phyloP scores from a whole-genome alignment of 2,797 vertebrate species.

The Oreochromis grahami region DNA sequence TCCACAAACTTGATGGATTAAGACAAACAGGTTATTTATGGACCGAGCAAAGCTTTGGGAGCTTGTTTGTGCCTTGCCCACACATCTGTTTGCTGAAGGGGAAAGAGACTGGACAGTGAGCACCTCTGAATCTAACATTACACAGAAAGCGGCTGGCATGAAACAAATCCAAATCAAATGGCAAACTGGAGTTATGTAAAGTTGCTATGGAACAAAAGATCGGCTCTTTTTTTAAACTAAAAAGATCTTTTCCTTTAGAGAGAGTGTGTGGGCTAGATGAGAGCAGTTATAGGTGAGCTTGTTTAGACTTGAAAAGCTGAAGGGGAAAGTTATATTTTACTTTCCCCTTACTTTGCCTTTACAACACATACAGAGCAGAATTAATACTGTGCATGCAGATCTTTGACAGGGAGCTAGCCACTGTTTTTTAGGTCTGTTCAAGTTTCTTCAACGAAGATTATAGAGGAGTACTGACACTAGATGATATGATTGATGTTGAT shows the following conservation, averaged over 20 bases:
- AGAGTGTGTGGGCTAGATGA: slow-evolving; percentile 45
- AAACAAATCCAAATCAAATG: slow-evolving; percentile 47
- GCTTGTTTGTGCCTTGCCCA: slow-evolving; percentile 60
- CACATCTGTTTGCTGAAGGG: slow-evolving; percentile 65
- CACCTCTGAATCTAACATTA: slow-evolving; percentile 47
- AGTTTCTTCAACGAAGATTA: neutral
- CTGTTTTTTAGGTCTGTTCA: neutral
- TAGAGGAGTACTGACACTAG: neutral
- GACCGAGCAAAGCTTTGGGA: slow-evolving; percentile 38
- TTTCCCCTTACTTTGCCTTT: slow-evolving; percentile 7
- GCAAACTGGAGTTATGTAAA: slow-evolving; percentile 45
- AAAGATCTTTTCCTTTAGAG: slow-evolving; percentile 16
- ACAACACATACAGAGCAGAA: neutral
- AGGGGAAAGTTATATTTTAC: slow-evolving; percentile 22
- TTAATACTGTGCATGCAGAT: neutral
- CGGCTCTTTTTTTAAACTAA: slow-evolving; percentile 5
- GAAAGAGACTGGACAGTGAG: slow-evolving; percentile 38
- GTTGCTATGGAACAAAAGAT: slow-evolving; percentile 24
- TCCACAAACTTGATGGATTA: slow-evolving; percentile 69
- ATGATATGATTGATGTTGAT: neutral
- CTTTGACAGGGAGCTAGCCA: neutral
- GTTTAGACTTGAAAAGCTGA: slow-evolving; percentile 37
- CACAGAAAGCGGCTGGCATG: slow-evolving; percentile 36
- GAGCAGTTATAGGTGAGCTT: slow-evolving; percentile 10
- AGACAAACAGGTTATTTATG: slow-evolving; percentile 74